Evolutionary conservation across 2,113 vertebrate species (phyloP).

Genomic region (Lota lota): DNA sequence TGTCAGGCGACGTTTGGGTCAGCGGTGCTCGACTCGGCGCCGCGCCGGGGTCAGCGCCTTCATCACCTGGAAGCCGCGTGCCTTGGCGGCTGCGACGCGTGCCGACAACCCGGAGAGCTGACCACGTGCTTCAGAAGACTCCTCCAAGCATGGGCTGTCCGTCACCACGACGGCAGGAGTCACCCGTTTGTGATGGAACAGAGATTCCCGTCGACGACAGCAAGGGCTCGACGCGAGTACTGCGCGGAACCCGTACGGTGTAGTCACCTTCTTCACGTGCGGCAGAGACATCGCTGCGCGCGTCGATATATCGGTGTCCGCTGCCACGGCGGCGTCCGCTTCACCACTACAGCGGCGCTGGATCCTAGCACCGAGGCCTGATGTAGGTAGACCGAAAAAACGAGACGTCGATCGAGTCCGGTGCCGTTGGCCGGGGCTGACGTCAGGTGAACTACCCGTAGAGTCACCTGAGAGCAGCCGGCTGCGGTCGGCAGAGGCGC

Average conservation of each 20-base stretch:
- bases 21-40: not conserved
- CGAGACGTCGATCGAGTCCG: not conserved
- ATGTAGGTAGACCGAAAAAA: not conserved
- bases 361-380: not conserved
- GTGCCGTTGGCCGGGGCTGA: rapidly evolving
- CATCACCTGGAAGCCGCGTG: conserved; percentile 24
- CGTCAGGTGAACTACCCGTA: not conserved
- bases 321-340: rapidly evolving
- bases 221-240: conserved; percentile 55
- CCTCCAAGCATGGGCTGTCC: too few species aligned
- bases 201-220: conserved; percentile 55
- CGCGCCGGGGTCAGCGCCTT: conserved; percentile 26
- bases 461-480: conserved; percentile 30
- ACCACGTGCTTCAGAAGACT: too few species aligned
- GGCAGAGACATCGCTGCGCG: conserved; percentile 58
- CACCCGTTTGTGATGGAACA: conserved; percentile 49
- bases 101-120: not conserved
- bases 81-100: conserved; percentile 10
- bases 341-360: not conserved
- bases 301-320: conserved; percentile 35
- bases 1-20: not conserved
- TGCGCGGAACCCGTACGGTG: conserved; percentile 58
- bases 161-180: not conserved
- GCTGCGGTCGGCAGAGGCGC: conserved; percentile 1
- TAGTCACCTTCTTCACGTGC: conserved; percentile 58